Base-by-base conservation (phyloP, 2,888 invertebrate species). In the Lymantria monacha region DNA sequence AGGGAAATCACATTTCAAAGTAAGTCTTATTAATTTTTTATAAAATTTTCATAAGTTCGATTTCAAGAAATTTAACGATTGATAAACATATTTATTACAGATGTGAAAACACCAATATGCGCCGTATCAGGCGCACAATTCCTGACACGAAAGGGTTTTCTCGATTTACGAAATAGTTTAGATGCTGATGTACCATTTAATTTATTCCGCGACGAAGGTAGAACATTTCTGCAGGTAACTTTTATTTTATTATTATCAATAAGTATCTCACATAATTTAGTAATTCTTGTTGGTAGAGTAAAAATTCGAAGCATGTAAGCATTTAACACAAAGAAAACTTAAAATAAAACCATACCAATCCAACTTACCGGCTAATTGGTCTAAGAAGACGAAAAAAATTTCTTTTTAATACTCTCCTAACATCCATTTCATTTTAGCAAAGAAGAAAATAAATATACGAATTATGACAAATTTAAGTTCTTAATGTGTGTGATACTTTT, bases 121-220 rank as follows among this genome's bases (percentile, higher is more conserved):
- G 96, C 96, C 10, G 96, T 97, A 49, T 96, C 96, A 11, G 95
- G 96, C 15, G 96, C 97, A 3, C 96, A 96, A 81, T 97, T 95
- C 79, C 91, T 97, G 47, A 95, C 96, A 13, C 92, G 93, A 47
- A 93, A 93, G 69, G 97, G 97, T 47, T 97, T 97, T 94, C 90
- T 95, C 45, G 96, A 97, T 72, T 86, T 97, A 46, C 92, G 96
- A 60, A 96, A 96, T 83, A 94, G 95, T 10, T 87, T 95, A 0
- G 95, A 95, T 68, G 93, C 94, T 0, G 96, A 96, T 72, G 95
- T 95, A 57, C 96, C 96, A n/a, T 96, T 97, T 76, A 93, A 95
- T 64, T 91, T 97, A 57, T 96, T 95, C 72, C 93, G 95, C 44
- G 96, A 97, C 83, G 95, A 96, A 81, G 96, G 96, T 42, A 92